Base-by-base conservation (phyloP, 23 tunicate genomes). In the Ascidia mentula region DNA sequence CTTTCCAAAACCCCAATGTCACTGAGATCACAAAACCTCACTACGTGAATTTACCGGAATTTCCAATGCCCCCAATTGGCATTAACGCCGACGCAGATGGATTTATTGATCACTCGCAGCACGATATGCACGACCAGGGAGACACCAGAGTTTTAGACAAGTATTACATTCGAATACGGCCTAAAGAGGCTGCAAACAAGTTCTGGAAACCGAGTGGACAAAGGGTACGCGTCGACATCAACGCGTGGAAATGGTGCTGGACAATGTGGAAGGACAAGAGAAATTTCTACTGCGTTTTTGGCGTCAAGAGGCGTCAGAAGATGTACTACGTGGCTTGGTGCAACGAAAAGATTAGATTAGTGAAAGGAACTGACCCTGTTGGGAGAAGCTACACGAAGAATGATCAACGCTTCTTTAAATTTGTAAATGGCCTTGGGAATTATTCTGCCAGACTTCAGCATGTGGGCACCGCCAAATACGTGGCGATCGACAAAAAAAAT, bases 251-350 rank as follows among this genome's bases (percentile, higher is more conserved):
- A 6, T 20, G 28, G 1, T 28, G 12, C 65, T 53, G 65, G 65
- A 53, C 65, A 20, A 3, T 53, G 7, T 53, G 65, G 65, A 53
- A 53, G 24, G 65, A 53, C 65, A 53, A 26, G 13, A 53, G 24
- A 6, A n/a, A n/a, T n/a, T 53, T 20, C 13, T 9, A 53, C 24
- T 53, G 65, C 13, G 65, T 9, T 53, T 53, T 53, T 28, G 65
- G 65, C 65, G 24, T 53, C 7, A 6, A 6, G 22, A 20, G 1
- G 4, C 22, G 65, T 20, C 7, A 9, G 24, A 53, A 28, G 65
- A 53, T 53, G 65, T 9, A 53, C 65, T 53, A 53, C 65, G 24
- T 53, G 22, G 65, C 65, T 20, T 53, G 65, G 65, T 53, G 65
- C 13, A 53, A 53, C 65, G 24, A 53, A 3, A 9, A 53, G 65